Conservation (phyloP, 2,888 invertebrate species). For the Apotomis betuletana region DNA sequence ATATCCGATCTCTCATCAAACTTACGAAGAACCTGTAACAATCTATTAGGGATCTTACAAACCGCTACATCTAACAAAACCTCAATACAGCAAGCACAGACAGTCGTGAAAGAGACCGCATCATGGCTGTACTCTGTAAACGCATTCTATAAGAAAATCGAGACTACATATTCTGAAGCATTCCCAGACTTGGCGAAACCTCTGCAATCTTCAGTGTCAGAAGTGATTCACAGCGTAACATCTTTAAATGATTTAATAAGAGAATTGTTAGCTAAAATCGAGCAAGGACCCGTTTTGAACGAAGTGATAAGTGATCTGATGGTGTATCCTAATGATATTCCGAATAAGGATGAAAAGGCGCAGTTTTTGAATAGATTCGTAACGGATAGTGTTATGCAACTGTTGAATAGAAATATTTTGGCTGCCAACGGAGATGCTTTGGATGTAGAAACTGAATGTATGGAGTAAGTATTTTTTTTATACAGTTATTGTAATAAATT, state of each 20-base stretch:
- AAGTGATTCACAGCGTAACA: slow-evolving; percentile 86
- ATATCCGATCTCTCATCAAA: slow-evolving; percentile 57
- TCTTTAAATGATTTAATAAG: slow-evolving; percentile 80
- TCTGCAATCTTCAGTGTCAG: slow-evolving; percentile 86
- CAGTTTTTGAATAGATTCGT: slow-evolving; percentile 77
- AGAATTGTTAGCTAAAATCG: slow-evolving; percentile 70
- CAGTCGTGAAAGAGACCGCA: slow-evolving; percentile 69
- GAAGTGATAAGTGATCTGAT: slow-evolving; percentile 74
- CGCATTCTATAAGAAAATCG: slow-evolving; percentile 82
- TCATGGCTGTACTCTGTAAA: slow-evolving; percentile 82
- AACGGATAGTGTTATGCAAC: slow-evolving; percentile 62
- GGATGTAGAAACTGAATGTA: slow-evolving; percentile 69
- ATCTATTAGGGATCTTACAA: slow-evolving; percentile 52
- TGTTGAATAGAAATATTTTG: slow-evolving; percentile 60
- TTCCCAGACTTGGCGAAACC: slow-evolving; percentile 92
- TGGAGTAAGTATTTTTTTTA: slow-evolving; percentile 70
- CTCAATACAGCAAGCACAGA: slow-evolving; percentile 54
- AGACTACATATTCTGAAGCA: slow-evolving; percentile 82
- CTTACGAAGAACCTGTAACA: slow-evolving; percentile 55
- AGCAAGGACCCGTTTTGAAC: slow-evolving; percentile 59
- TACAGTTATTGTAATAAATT: no score
- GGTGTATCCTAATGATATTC: slow-evolving; percentile 75
- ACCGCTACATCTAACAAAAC: slow-evolving; percentile 49
- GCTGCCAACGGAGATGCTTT: slow-evolving; percentile 50
- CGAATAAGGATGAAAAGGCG: slow-evolving; percentile 51